Evolutionary conservation across 2,888 invertebrate genomes (phyloP).

Genomic region (Himalopsyche anomala): DNA sequence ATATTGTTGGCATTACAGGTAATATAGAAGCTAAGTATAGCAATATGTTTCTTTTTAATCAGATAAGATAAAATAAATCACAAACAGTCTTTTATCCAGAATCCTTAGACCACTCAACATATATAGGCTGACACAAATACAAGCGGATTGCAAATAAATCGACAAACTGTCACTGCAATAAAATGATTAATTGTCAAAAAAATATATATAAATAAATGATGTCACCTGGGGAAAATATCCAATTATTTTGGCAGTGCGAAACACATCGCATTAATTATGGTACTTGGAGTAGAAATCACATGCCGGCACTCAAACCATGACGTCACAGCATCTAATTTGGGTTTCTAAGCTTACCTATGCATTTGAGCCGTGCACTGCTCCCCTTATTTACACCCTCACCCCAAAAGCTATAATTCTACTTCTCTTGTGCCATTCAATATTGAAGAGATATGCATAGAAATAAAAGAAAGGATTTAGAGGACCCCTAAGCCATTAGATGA

Average conservation of each 20-base stretch:
- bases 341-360: slow-evolving; percentile 17
- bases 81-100: too few relatives aligned
- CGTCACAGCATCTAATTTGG: neutral
- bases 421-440: neutral
- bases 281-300: neutral
- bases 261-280: neutral
- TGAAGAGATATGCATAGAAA: slow-evolving; percentile 20
- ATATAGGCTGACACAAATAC: too few relatives aligned
- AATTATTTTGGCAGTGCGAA: neutral
- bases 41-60: too few relatives aligned
- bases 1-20: too few relatives aligned
- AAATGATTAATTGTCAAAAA: too few relatives aligned
- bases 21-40: too few relatives aligned
- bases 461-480: slow-evolving; percentile 2
- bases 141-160: too few relatives aligned
- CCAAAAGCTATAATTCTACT: neutral
- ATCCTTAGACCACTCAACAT: too few relatives aligned
- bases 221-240: neutral
- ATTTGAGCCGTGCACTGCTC: neutral
- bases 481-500: neutral
- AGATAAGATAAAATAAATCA: too few relatives aligned
- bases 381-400: slow-evolving; percentile 22
- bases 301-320: neutral
- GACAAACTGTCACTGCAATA: too few relatives aligned
- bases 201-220: too few relatives aligned